Evolutionary conservation across 2,888 invertebrate genomes (phyloP).

Genomic region (Tiphia femorata): DNA sequence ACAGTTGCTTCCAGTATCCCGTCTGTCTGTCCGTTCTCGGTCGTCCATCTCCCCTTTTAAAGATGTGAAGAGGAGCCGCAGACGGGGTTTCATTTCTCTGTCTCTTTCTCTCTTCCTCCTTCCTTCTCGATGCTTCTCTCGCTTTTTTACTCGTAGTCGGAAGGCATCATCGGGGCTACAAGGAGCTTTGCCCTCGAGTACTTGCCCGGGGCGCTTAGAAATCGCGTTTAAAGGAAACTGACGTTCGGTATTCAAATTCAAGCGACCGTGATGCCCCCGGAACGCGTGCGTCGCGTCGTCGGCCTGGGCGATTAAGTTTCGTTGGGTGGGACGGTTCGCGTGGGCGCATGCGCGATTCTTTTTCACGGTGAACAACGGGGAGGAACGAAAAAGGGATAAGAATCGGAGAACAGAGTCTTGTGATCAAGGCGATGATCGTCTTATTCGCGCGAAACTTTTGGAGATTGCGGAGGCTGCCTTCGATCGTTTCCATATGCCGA

Average conservation of each 20-base stretch:
- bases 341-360: too few relatives aligned
- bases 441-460: too few relatives aligned
- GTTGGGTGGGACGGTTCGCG: not conserved
- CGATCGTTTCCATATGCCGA: too few relatives aligned
- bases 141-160: constrained; percentile 24
- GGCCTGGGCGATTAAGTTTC: not conserved
- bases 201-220: constrained; percentile 32
- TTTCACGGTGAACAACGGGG: too few relatives aligned
- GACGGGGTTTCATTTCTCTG: constrained; percentile 8
- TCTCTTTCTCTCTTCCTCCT: too few relatives aligned
- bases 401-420: too few relatives aligned
- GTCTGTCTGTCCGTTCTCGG: constrained; percentile 36
- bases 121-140: too few relatives aligned
- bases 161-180: constrained; percentile 11
- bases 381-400: too few relatives aligned
- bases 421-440: too few relatives aligned
- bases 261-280: constrained; percentile 22
- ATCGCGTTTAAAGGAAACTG: constrained; percentile 36
- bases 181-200: constrained; percentile 28
- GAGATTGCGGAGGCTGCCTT: too few relatives aligned
- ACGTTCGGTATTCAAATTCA: constrained; percentile 28
- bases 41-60: constrained; percentile 38
- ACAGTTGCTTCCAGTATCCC: constrained; percentile 29
- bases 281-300: constrained; percentile 9
- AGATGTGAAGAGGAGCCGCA: constrained; percentile 35